Base-by-base conservation (phyloP, 2,888 invertebrate genomes). In the Dendrolimus pini region DNA sequence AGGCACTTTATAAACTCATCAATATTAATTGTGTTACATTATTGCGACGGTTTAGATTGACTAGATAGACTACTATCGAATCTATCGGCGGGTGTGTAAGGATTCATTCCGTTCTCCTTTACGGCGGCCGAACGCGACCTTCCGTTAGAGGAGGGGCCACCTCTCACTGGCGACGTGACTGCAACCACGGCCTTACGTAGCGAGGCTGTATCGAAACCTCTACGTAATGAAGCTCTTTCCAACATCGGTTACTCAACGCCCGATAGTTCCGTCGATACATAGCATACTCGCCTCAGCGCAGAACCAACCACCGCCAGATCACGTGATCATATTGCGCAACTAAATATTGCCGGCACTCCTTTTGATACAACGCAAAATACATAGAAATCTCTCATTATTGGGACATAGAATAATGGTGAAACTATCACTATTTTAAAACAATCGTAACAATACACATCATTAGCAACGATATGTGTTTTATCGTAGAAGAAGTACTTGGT, bases 151-250 rank as follows among this genome's bases (percentile, higher is more conserved):
- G 87, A 83, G 89, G 88, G 87, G 87, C 47, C 85, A 82, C 88
- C 89, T 85, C 87, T 86, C 88, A 87, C 88, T 80, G 83, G 59
- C 86, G 80, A 88, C 89, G 89, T 89, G 89, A 87, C 88, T 86
- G 88, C 85, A 85, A 83, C 85, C 84, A 81, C 89, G 89, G 89
- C 89, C 89, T 89, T 86, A 89, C 82, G 78, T 80, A 80, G 88
- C 89, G 89, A 89, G 89, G 88, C 84, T 89, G 87, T 88, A 89
- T 89, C 82, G 86, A 89, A 89, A 89, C 86, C 76, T 85, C 82
- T 84, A 88, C 88, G 88, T 87, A 89, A 89, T 84, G 82, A 82
- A 85, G 84, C 87, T 89, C 86, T 88, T 88, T 87, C 88, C 83
- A 87, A 74, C 77, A 67, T 67, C 71, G 78, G 84, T 89, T 89